A percentile compares a stretch with the other conserved stretches of the same genome.
These are phyloP conservation scores for Paramormyrops kingsleyae DNA, from an alignment of 2,113 vertebrate genomes.

Conservation along the genomic window DNA sequence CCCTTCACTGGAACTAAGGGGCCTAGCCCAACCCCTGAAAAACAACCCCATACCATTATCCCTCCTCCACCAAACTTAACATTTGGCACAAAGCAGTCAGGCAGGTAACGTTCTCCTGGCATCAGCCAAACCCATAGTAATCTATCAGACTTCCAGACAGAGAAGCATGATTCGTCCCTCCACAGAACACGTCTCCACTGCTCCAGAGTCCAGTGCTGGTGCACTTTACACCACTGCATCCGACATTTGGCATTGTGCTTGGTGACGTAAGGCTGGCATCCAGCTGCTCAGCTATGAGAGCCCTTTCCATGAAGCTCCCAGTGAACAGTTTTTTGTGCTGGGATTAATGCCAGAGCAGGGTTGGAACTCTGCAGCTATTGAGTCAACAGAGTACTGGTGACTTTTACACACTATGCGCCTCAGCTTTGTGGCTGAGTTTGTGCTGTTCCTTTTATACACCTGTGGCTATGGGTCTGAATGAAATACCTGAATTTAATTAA, in stretches of 20 bases:
- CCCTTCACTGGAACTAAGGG: too few relatives aligned
- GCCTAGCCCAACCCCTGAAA: too few relatives aligned
- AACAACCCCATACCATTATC: too few relatives aligned
- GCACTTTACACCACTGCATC: not conserved
- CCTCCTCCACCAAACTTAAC: too few relatives aligned
- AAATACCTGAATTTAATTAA: not conserved
- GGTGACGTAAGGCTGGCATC: not conserved
- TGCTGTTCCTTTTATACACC: not conserved
- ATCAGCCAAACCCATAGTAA: not conserved
- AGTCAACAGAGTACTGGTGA: not conserved
- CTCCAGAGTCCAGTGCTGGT: not conserved
- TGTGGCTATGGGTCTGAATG: not conserved
- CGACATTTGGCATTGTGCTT: not conserved
- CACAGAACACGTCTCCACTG: not conserved
- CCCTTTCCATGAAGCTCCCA: not conserved
- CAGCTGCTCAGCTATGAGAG: not conserved
- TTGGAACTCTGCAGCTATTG: not conserved
- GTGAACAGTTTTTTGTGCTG: not conserved
- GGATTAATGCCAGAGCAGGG: not conserved
- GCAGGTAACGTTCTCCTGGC: not conserved
- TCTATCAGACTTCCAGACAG: not conserved
- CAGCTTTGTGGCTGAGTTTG: not conserved
- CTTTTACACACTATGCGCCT: not conserved
- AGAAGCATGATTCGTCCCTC: not conserved
- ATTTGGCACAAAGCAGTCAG: too few relatives aligned